These are phyloP conservation scores for Lepilemur ruficaudatus DNA, from an alignment of 2,797 vertebrate genomes.

Conservation along the genomic window DNA sequence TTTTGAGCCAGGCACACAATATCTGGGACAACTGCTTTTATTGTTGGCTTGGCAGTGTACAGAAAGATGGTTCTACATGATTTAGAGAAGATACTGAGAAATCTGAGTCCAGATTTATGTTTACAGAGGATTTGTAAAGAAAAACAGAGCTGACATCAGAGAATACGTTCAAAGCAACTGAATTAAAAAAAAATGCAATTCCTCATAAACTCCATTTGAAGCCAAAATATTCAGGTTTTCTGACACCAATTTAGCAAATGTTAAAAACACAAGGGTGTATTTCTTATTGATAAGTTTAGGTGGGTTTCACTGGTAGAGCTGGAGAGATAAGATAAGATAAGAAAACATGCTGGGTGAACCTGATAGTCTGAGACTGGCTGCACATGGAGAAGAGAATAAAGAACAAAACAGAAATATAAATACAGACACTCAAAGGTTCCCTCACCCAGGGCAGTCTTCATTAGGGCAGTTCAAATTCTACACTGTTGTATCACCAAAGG, in stretches of 20 bases:
- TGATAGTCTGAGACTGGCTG: background rate
- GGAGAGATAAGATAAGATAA: background rate
- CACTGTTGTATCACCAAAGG: background rate
- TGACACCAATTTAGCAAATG: background rate
- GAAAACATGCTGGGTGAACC: background rate
- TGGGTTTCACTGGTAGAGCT: background rate
- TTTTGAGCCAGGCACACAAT: background rate
- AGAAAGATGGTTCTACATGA: background rate
- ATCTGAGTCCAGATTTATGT: background rate
- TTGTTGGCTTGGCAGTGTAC: background rate
- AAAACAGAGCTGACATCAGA: background rate
- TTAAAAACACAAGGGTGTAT: constrained; percentile 17
- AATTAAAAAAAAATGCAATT: constrained; percentile 9
- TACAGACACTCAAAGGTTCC: background rate
- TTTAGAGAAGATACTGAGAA: background rate
- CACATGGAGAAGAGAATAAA: background rate
- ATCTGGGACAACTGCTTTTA: background rate
- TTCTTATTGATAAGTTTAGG: background rate
- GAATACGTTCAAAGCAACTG: background rate
- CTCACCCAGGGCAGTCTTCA: background rate
- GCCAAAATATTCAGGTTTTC: background rate
- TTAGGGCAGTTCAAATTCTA: background rate
- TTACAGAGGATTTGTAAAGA: background rate
- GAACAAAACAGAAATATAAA: background rate
- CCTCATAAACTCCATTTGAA: background rate